These are phyloP conservation scores for Ammospiza nelsoni DNA, from an alignment of 2,113 vertebrate species.

Conservation along the genomic window DNA sequence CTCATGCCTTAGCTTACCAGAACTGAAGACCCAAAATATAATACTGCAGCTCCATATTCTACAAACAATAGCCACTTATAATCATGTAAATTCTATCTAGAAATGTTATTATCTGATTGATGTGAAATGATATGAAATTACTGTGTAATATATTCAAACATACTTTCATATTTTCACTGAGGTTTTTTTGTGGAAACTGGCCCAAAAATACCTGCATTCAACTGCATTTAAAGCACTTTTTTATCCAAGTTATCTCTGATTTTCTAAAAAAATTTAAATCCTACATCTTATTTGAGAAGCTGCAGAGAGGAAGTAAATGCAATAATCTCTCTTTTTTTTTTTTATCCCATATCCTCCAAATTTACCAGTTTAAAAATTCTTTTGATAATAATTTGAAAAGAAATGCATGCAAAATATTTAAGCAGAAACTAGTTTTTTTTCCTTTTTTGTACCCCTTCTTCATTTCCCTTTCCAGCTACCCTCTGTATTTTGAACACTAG, in stretches of 20 bases:
- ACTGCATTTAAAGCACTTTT: neutral
- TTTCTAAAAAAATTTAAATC: neutral
- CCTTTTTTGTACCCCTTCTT: neutral
- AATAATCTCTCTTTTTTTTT: neutral
- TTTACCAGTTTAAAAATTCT: neutral
- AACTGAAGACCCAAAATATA: neutral
- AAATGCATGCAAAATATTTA: neutral
- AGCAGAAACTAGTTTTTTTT: neutral
- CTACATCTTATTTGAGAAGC: neutral
- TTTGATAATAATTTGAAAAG: neutral
- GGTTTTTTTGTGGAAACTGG: neutral
- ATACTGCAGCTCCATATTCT: neutral
- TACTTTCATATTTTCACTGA: neutral
- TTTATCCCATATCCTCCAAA: neutral
- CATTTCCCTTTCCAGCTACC: neutral
- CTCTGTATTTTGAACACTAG: neutral
- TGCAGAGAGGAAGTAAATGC: neutral
- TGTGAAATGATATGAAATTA: neutral
- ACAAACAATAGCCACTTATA: neutral
- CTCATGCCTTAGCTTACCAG: neutral
- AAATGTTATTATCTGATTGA: neutral
- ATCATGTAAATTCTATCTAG: neutral
- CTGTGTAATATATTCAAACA: neutral
- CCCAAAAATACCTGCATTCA: neutral
- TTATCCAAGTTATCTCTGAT: neutral